These are phyloP conservation scores for Philypnodon macrostomus DNA, from an alignment of 2,797 vertebrate genomes.

Conservation along the genomic window DNA sequence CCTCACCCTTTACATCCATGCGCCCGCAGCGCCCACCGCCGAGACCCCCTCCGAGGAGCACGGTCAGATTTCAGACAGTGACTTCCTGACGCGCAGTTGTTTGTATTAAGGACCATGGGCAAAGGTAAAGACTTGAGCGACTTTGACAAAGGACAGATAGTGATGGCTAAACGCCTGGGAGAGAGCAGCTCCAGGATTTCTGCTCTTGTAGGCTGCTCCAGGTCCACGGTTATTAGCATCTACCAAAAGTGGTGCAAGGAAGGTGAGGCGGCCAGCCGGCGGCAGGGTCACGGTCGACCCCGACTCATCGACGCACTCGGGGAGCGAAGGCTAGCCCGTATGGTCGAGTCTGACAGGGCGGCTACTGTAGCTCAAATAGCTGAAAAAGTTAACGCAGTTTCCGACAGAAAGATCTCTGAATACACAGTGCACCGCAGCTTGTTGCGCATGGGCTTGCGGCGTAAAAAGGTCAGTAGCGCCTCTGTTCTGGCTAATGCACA, in stretches of 20 bases:
- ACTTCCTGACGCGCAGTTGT: no score
- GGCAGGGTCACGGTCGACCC: constrained; percentile 12
- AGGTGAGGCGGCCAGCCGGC: constrained; percentile 9
- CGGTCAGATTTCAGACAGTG: no score
- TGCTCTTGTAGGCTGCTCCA: constrained; percentile 10
- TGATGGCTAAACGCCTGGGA: constrained; percentile 11
- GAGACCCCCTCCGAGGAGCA: not conserved
- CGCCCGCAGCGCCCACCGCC: constrained; percentile 6
- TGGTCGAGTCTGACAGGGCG: constrained; percentile 7
- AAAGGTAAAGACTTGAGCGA: constrained; percentile 14
- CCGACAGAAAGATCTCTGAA: constrained; percentile 4
- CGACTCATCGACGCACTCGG: constrained; percentile 8
- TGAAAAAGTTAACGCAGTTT: constrained; percentile 13
- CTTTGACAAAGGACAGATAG: constrained; percentile 11
- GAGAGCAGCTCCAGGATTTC: constrained; percentile 10
- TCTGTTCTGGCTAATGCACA: no score
- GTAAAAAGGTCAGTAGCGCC: constrained; percentile 11
- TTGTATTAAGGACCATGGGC: constrained; percentile 5
- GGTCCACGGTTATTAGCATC: constrained; percentile 6
- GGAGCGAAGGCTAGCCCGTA: constrained; percentile 5
- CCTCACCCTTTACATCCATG: no score
- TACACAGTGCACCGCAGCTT: constrained; percentile 13
- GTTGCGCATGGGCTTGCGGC: constrained; percentile 15
- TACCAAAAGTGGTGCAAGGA: constrained; percentile 17
- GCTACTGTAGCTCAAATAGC: constrained; percentile 14